Percentiles rank a stretch among this genome's conserved stretches.
phyloP scores from a whole-genome alignment of 2,113 vertebrate genomes.

The Erythrolamprus reginae region DNA sequence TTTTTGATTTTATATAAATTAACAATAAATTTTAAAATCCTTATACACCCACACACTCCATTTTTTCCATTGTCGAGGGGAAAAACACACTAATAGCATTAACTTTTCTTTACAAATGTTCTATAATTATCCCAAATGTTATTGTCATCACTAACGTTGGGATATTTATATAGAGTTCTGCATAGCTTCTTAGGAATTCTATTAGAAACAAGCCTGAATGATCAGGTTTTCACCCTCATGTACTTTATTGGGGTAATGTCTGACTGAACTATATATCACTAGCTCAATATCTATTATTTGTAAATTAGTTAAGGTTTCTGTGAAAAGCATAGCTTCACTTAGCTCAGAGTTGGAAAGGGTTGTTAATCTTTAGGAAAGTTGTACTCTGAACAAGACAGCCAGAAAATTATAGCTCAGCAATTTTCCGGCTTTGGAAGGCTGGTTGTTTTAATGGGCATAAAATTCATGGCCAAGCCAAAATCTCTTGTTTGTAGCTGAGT shows the following conservation, averaged over 20 bases:
- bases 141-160: slow-evolving; percentile 28
- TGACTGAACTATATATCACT: slow-evolving; percentile 28
- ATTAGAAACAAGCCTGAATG: slow-evolving; percentile 20
- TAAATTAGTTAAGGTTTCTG: slow-evolving; percentile 13
- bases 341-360: slow-evolving; percentile 13
- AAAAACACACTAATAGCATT: neutral
- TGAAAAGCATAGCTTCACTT: slow-evolving; percentile 22
- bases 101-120: neutral
- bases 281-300: slow-evolving; percentile 29
- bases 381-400: slow-evolving; percentile 5
- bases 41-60: neutral
- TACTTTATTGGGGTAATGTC: slow-evolving; percentile 9
- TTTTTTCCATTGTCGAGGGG: neutral
- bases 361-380: slow-evolving; percentile 25
- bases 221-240: slow-evolving; percentile 21
- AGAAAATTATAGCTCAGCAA: slow-evolving; percentile 2
- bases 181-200: neutral
- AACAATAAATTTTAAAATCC: slow-evolving; percentile 12
- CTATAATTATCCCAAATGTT: neutral
- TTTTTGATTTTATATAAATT: neutral
- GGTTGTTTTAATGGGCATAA: neutral
- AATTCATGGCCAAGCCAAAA: neutral
- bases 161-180: slow-evolving; percentile 21
- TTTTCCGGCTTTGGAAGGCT: slow-evolving; percentile 4
- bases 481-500: neutral